These are phyloP conservation scores for Acromyrmex echinatior DNA, from an alignment of 1,140 invertebrate species.

Conservation along the genomic window DNA sequence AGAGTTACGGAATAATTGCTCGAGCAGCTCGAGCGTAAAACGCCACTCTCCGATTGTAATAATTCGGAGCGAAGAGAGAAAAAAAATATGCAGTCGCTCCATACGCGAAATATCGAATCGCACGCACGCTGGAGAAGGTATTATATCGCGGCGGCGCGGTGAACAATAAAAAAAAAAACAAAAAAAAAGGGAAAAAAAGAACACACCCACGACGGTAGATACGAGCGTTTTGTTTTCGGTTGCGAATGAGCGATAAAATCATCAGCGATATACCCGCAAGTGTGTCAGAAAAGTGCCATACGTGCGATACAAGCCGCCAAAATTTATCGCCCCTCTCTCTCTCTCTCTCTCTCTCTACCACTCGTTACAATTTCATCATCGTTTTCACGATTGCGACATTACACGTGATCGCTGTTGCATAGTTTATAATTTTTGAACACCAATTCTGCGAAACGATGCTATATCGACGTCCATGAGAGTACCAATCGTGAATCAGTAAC, in stretches of 20 bases:
- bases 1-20: constrained; percentile 32
- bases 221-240: constrained; percentile 47
- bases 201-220: constrained; percentile 2
- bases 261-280: background rate
- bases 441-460: background rate
- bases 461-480: background rate
- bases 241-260: constrained; percentile 53
- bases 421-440: constrained; percentile 28
- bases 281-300: background rate
- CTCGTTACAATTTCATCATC: background rate
- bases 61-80: background rate
- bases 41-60: background rate
- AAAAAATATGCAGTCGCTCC: background rate
- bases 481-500: background rate
- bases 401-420: background rate
- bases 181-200: background rate
- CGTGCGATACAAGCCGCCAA: constrained; percentile 2
- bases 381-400: constrained; percentile 25
- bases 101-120: constrained; percentile 29
- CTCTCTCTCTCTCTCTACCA: background rate
- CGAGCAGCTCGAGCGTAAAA: constrained; percentile 17
- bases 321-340: constrained; percentile 14
- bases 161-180: constrained; percentile 43
- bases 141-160: background rate
- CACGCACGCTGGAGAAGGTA: background rate